Base-by-base conservation (phyloP, 2,888 invertebrate genomes). In the Ctena decussata region DNA sequence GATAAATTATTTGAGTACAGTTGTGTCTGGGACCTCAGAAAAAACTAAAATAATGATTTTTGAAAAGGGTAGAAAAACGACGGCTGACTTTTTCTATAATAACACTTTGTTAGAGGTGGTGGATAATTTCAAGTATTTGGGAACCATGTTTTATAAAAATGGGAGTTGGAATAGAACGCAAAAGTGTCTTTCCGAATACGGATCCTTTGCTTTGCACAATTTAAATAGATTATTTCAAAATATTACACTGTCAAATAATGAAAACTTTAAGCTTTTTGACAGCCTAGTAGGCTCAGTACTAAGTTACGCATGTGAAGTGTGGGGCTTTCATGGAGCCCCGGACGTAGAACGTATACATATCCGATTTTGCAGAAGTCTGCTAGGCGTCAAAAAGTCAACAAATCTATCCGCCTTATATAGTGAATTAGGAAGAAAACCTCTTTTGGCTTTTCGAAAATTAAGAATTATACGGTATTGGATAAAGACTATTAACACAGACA, bases 391-490 rank as follows among this genome's bases (percentile, higher is more conserved):
- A n/a, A n/a, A n/a, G n/a, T n/a, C n/a, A n/a, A n/a, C n/a, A n/a
- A n/a, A n/a, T n/a, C n/a, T n/a, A n/a, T n/a, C n/a, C n/a, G n/a
- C n/a, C n/a, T n/a, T n/a, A n/a, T n/a, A n/a, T n/a, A n/a, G n/a
- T n/a, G n/a, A n/a, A n/a, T n/a, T n/a, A n/a, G n/a, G n/a, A n/a
- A n/a, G n/a, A n/a, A n/a, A n/a, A n/a, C 60, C 60, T 30, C 30
- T 60, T 6, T 11, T 46, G 12, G 32, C 35, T 11, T 49, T 32
- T n/a, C n/a, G 74, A 35, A 46, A 74, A 53, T 30, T 74, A 46
- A 44, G 74, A 24, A 74, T 74, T 53, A 11, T 74, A 18, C 49
- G 35, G 53, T 74, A 74, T 74, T 74, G 53, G 74, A 44, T 57
- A 18, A 46, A 57, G 18, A 6, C 57, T 5, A 6, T 79, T 18